Percentiles rank a stretch among this genome's conserved stretches.
phyloP scores from a whole-genome alignment of 37 sponge, comb jelly and placozoan genomes.

The Eunapius fragilis region DNA sequence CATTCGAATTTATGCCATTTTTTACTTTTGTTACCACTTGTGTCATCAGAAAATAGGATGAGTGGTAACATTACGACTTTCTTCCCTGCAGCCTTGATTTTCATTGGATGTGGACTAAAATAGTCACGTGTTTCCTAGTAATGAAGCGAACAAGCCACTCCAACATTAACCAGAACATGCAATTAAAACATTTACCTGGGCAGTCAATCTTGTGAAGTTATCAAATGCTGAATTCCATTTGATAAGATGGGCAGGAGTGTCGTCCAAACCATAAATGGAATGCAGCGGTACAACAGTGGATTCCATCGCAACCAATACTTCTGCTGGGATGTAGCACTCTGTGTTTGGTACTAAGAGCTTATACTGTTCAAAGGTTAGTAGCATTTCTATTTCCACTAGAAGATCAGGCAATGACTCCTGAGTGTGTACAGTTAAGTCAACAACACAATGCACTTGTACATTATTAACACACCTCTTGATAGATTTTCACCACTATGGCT shows the following conservation, averaged over 20 bases:
- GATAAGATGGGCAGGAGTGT: not conserved
- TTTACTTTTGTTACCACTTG: slow-evolving; percentile 61
- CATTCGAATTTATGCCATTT: slow-evolving; percentile 63
- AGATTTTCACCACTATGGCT: not conserved
- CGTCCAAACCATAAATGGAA: not conserved
- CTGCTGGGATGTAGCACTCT: not conserved
- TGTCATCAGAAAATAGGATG: slow-evolving; percentile 58
- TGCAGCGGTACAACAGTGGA: not conserved
- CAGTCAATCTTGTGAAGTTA: not conserved
- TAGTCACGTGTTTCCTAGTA: not conserved
- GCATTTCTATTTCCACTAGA: not conserved
- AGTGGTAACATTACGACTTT: slow-evolving; percentile 25
- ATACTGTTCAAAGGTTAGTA: not conserved
- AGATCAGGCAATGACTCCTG: not conserved
- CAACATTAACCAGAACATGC: not conserved
- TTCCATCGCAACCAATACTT: not conserved
- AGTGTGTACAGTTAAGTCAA: not conserved
- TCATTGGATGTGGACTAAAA: not conserved
- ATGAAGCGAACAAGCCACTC: not conserved
- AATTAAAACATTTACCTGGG: not conserved
- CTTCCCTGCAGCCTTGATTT: not conserved
- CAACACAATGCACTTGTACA: not conserved
- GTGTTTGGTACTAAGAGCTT: not conserved
- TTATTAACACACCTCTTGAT: not conserved
- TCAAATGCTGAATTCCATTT: not conserved